Conservation (phyloP, 2,888 invertebrate genomes). For the Caenorhabditis sp. region DNA sequence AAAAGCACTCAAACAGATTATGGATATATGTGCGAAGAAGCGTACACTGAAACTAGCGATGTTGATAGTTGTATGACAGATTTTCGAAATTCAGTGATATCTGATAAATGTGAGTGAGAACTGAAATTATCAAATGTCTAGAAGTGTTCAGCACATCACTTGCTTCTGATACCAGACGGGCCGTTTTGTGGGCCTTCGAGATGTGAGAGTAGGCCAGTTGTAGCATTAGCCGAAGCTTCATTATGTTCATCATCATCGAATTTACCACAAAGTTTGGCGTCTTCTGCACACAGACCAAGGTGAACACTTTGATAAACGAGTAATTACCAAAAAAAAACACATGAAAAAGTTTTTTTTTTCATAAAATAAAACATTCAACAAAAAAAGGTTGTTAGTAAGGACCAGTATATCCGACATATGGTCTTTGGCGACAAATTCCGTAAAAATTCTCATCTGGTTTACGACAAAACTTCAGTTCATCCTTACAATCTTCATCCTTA, state of each 20-base stretch:
- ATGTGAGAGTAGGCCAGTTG: constrained; percentile 49
- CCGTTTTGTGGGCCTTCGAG: constrained; percentile 49
- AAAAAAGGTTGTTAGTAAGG: no score
- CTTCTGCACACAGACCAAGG: constrained; percentile 24
- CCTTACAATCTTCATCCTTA: no score
- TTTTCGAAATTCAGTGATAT: constrained; percentile 35
- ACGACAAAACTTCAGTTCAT: no score
- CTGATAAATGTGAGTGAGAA: constrained; percentile 31
- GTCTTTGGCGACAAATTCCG: no score
- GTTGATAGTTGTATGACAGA: constrained; percentile 48
- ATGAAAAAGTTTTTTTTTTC: not conserved
- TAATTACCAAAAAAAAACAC: not conserved
- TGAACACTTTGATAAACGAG: not conserved
- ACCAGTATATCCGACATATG: no score
- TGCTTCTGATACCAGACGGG: constrained; percentile 45
- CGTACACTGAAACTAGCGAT: constrained; percentile 52
- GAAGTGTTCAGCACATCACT: constrained; percentile 30
- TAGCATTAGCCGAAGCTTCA: constrained; percentile 40
- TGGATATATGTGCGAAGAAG: constrained; percentile 42
- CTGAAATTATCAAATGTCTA: not conserved
- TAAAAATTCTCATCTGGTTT: no score
- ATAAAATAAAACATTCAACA: no score
- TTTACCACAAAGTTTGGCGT: constrained; percentile 14
- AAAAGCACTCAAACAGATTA: constrained; percentile 56
- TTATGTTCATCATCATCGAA: constrained; percentile 28